Evolutionary conservation across 92 coral and sea anemone species (phyloP).

Genomic region (Ricordea florida): DNA sequence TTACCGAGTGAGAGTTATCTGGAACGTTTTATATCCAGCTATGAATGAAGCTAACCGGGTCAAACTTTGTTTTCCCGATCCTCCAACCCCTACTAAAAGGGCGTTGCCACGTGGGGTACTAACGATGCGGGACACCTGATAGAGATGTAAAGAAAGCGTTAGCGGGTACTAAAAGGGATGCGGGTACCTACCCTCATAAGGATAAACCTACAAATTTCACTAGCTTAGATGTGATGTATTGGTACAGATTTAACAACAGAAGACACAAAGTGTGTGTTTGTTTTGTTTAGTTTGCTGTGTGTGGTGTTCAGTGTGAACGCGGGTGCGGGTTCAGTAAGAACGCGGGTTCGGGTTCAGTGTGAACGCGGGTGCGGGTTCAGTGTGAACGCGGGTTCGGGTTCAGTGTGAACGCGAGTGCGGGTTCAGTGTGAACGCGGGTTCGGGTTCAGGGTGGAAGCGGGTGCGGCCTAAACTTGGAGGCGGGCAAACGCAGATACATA

Average conservation of each 20-base stretch:
- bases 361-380: no score
- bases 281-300: no score
- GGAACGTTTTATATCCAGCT: constrained; percentile 92
- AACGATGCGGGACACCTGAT: constrained; percentile 91
- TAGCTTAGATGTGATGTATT: not conserved
- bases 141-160: not conserved
- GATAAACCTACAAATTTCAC: not conserved
- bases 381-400: no score
- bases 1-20: constrained; percentile 94
- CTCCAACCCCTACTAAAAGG: constrained; percentile 97
- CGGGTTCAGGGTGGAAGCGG: no score
- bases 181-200: no score
- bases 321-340: no score
- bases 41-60: constrained; percentile 88
- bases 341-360: no score
- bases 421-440: no score
- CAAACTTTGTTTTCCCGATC: constrained; percentile 92
- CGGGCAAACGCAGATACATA: constrained; percentile 7
- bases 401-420: no score
- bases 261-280: no score
- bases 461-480: not conserved
- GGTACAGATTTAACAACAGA: no score
- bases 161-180: not conserved
- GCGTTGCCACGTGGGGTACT: constrained; percentile 94
- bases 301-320: no score